Conservation (phyloP, 2,113 vertebrate species). For the Pachyramphus minor region DNA sequence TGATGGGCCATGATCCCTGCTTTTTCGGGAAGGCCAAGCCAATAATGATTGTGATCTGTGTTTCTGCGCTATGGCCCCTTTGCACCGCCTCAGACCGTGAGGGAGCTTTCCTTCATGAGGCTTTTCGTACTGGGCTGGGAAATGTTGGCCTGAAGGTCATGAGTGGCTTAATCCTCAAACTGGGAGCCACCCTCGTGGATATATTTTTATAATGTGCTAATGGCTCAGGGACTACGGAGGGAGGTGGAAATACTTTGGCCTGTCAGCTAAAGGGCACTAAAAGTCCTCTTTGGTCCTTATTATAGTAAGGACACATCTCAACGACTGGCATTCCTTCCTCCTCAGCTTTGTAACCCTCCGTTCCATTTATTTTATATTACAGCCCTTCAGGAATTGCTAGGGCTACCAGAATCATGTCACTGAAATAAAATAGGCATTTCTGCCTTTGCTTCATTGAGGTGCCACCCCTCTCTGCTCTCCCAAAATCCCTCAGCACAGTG, state of each 20-base stretch:
- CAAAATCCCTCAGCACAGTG: accelerated
- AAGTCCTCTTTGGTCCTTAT: not conserved
- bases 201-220: not conserved
- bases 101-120: not conserved
- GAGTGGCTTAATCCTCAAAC: not conserved
- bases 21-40: not conserved
- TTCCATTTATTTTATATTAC: not conserved
- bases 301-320: not conserved
- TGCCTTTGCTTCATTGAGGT: not conserved
- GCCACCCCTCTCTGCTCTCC: not conserved
- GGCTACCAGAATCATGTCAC: not conserved
- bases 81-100: not conserved
- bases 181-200: not conserved
- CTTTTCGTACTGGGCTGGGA: not conserved
- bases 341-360: not conserved
- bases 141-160: not conserved
- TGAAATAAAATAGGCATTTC: not conserved
- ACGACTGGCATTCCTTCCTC: not conserved
- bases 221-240: not conserved
- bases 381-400: not conserved
- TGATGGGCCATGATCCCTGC: accelerated
- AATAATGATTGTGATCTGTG: accelerated
- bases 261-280: not conserved
- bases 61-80: not conserved
- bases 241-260: not conserved